Percentiles rank a stretch among this genome's conserved stretches.
phyloP scores from a whole-genome alignment of 1,140 invertebrate species.

The Hetaerina americana region DNA sequence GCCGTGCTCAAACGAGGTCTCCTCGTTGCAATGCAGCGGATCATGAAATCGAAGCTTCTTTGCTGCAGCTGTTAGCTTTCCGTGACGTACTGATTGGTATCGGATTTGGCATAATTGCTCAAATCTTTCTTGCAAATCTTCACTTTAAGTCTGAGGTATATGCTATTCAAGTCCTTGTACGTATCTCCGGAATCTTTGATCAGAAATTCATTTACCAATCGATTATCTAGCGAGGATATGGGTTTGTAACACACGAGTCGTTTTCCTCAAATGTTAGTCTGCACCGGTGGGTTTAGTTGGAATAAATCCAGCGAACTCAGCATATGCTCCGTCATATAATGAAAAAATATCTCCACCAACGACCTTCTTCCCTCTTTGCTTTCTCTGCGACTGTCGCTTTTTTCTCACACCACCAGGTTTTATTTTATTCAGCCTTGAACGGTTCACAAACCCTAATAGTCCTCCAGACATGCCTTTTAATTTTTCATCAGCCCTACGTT shows the following conservation, averaged over 20 bases:
- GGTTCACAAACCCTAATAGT: not conserved
- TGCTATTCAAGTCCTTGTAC: not conserved
- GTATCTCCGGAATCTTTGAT: not conserved
- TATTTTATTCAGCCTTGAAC: not conserved
- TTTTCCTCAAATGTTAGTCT: not conserved
- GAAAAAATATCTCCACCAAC: not conserved
- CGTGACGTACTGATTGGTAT: not conserved
- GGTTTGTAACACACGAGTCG: not conserved
- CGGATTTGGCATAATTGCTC: not conserved
- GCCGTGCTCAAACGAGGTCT: not conserved
- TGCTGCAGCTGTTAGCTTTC: not conserved
- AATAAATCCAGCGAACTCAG: too few species aligned
- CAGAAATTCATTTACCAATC: not conserved
- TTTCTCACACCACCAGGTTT: too few species aligned
- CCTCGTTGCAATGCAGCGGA: not conserved
- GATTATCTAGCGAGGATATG: not conserved
- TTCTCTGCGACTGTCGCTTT: not conserved
- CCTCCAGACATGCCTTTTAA: not conserved
- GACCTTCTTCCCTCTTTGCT: not conserved
- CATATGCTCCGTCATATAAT: not conserved
- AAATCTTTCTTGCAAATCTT: not conserved
- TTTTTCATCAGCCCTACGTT: not conserved
- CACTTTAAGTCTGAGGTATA: not conserved
- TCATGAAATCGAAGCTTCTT: not conserved
- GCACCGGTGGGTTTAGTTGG: not conserved